Base-by-base conservation (phyloP, 2,113 vertebrate species). In the Cynocephalus volans region DNA sequence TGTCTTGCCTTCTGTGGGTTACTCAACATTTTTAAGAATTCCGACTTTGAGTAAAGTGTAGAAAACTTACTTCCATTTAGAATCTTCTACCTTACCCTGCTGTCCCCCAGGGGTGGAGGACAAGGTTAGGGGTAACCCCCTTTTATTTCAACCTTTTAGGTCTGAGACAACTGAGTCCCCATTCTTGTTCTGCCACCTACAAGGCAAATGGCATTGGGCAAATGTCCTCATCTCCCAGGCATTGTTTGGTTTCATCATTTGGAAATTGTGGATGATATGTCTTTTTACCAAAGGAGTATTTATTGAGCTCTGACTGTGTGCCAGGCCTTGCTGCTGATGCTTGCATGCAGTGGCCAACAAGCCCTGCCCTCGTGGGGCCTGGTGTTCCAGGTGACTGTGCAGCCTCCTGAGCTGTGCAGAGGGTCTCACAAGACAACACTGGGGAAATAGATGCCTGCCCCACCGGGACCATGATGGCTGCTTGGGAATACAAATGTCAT, bases 261-360 rank as follows among this genome's bases (percentile, higher is more conserved):
- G 7, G 36, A 83, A 70, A 79, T n/a, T 41, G 24, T 65, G 28
- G 31, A 28, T 45, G 65, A n/a, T 31, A 21, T 26, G 19, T 6
- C 41, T 95, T 92, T 93, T 80, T 28, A 52, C n/a, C n/a, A 64
- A 79, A 77, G 12, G 70, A 90, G 18, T 62, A 65, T 72, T 77
- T 91, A 26, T 70, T 48, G n/a, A 76, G 24, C 24, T 58, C 54
- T 21, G 24, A 15, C 41, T 26, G 2, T 31, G 17, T 70, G 45
- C 45, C 9, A 75, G 65, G 41, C 73, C 36, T 84, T 69, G 67
- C 69, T 26, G 52, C 31, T 56, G 52, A 48, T 24, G n/a, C 12
- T 73, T 64, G 87, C 58, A 60, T 67, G 28, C 9, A 28, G 52
- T 60, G 72, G 72, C 70, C 5, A 50, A 77, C 4, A 23, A 28